These are phyloP conservation scores for Leptogaster cylindrica DNA, from an alignment of 2,888 invertebrate species.

Conservation along the genomic window DNA sequence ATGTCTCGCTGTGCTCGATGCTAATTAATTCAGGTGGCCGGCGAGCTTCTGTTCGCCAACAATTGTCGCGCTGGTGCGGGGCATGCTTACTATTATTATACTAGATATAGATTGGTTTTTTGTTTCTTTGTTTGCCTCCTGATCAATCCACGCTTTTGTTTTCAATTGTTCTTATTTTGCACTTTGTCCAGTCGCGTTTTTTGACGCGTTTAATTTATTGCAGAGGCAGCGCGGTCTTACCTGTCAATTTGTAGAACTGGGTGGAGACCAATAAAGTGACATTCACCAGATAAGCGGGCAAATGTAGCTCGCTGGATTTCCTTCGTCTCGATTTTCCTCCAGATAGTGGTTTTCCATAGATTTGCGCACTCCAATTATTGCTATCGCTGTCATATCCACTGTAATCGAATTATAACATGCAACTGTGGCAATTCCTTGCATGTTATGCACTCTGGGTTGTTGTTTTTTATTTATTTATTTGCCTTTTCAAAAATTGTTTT, in stretches of 20 bases:
- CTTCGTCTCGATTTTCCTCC: constrained; percentile 40
- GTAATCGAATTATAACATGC: constrained; percentile 36
- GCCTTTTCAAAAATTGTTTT: too few relatives aligned
- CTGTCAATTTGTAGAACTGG: constrained; percentile 45
- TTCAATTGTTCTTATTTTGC: constrained; percentile 5
- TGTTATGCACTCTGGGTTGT: too few relatives aligned
- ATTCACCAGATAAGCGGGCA: constrained; percentile 29
- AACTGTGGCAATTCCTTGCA: constrained; percentile 16
- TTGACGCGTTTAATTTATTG: constrained; percentile 41
- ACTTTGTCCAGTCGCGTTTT: constrained; percentile 13
- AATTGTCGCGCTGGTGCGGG: neutral
- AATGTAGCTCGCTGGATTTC: constrained; percentile 27
- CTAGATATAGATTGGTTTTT: too few relatives aligned
- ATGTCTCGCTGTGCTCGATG: constrained; percentile 3
- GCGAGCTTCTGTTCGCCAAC: constrained; percentile 10
- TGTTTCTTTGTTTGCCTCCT: too few relatives aligned
- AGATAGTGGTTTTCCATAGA: constrained; percentile 38
- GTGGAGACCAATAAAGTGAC: constrained; percentile 42
- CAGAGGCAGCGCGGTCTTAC: constrained; percentile 25
- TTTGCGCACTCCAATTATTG: constrained; percentile 13
- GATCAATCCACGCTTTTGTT: neutral
- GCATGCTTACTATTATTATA: constrained; percentile 35
- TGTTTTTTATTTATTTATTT: too few relatives aligned
- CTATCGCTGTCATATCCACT: constrained; percentile 30
- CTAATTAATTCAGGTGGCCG: constrained; percentile 31